A percentile compares a stretch with the other conserved stretches of the same genome.
phyloP scores from a whole-genome alignment of 2,888 invertebrate genomes.

The Elysia crispata region DNA sequence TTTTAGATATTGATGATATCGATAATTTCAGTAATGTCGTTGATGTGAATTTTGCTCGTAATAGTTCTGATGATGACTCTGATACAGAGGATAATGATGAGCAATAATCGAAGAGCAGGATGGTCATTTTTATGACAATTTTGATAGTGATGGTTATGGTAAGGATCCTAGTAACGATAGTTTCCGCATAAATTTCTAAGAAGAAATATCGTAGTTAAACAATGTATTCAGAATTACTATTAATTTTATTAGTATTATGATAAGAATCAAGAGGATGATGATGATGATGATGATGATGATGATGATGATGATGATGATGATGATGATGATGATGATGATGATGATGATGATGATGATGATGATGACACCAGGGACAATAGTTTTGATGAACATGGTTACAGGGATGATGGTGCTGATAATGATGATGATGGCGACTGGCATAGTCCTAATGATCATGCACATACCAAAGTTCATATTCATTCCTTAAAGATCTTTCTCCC shows the following conservation, averaged over 20 bases:
- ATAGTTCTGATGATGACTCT: no score
- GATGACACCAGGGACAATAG: not conserved
- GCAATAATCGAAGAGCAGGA: not conserved
- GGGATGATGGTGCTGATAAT: not conserved
- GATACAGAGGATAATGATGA: no score
- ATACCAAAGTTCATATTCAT: not conserved
- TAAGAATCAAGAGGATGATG: conserved; percentile 2
- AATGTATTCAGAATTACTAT: no score
- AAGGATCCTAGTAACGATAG: not conserved
- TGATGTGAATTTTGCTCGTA: no score
- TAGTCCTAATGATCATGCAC: not conserved
- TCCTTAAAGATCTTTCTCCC: no score
- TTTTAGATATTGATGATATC: no score
- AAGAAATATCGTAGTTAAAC: no score
- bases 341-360: conserved; percentile 29
- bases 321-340: conserved; percentile 33
- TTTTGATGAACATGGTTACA: not conserved
- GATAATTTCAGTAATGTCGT: no score
- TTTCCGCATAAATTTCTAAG: no score
- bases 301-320: conserved; percentile 39
- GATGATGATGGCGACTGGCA: not conserved
- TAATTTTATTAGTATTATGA: not conserved
- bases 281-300: conserved; percentile 35
- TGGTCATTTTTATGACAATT: not conserved
- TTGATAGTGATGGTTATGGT: conserved; percentile 5